Evolutionary conservation across 2,797 vertebrate species (phyloP).

Genomic region (Acanthurus leucopareius): DNA sequence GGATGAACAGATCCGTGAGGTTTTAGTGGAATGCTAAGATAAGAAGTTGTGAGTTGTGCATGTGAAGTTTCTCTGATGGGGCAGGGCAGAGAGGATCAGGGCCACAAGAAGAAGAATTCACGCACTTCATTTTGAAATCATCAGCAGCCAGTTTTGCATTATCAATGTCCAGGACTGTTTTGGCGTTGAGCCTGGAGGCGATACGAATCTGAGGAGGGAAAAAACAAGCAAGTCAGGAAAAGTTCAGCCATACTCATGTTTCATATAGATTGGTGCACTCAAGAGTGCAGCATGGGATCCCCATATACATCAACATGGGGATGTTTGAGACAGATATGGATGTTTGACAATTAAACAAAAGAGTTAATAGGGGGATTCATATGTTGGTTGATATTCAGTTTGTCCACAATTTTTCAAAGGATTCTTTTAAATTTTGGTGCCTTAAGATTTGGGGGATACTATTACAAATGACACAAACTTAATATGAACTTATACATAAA

Average conservation of each 20-base stretch:
- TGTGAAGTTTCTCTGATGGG: conserved; percentile 40
- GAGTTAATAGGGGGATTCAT: no score
- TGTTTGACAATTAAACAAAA: no score
- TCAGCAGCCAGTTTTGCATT: conserved; percentile 78
- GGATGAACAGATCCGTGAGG: conserved; percentile 1
- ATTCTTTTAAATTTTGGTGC: neutral
- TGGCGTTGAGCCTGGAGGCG: conserved; percentile 67
- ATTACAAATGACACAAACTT: no score
- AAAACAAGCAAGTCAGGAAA: conserved; percentile 1
- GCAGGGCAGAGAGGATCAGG: neutral
- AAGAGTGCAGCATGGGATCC: no score
- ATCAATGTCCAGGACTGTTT: conserved; percentile 68
- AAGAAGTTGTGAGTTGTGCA: conserved; percentile 15
- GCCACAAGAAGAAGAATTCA: neutral
- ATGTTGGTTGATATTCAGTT: no score
- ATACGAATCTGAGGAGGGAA: conserved; percentile 66
- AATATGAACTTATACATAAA: neutral
- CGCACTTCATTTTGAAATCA: conserved; percentile 83
- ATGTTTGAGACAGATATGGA: no score
- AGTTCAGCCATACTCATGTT: neutral
- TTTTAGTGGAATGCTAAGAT: neutral
- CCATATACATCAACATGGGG: neutral
- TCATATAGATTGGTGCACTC: neutral
- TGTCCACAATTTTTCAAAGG: no score
- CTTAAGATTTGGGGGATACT: neutral